Evolutionary conservation across 2,797 vertebrate species (phyloP), one percentile per base, ranked within the genome.

Genomic region (Enteromius mattozi): DNA sequence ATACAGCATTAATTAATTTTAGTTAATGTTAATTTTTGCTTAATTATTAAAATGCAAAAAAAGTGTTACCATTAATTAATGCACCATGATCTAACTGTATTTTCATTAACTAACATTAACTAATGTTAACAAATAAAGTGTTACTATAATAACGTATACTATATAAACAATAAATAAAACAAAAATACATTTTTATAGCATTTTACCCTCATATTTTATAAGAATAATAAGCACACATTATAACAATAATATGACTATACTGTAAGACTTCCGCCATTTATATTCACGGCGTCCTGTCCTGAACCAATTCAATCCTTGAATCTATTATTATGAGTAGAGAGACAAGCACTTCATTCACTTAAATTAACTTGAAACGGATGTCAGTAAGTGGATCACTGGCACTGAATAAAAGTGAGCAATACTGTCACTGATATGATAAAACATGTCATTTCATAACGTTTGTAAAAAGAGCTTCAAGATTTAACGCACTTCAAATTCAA

Each of bases 401-500:
- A 1, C 16, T n/a, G 14, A 65, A 75, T 82, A 19, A 65, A 51
- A 75, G 6, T 61, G 37, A 61, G 27, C 27, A 65, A 65, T 35
- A 12, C 47, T 33, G 42, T 65, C 21, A 74, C 61, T 17, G 17
- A 77, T 76, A 21, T 7, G 24, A 81, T 42, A 16, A 80, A 70
- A 81, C 49, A 14, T 6, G 1, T 13, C 30, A 19, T 42, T 69
- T 59, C 35, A 45, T 68, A 66, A 74, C 21, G 12, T 21, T 54
- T 56, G 47, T 10, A 30, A 54, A 78, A 81, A 65, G 42, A 66
- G 13, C 30, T 51, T 49, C 45, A 42, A 27, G 6, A 51, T 35
- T 56, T 5, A 24, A 78, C 19, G 3, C 27, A n/a, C 42, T 68
- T 66, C 17, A 70, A 42, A 80, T n/a, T 54, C 13, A 56, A 9